These are phyloP conservation scores for Zaprionus inermis DNA, from an alignment of 1,140 invertebrate species.

Conservation along the genomic window DNA sequence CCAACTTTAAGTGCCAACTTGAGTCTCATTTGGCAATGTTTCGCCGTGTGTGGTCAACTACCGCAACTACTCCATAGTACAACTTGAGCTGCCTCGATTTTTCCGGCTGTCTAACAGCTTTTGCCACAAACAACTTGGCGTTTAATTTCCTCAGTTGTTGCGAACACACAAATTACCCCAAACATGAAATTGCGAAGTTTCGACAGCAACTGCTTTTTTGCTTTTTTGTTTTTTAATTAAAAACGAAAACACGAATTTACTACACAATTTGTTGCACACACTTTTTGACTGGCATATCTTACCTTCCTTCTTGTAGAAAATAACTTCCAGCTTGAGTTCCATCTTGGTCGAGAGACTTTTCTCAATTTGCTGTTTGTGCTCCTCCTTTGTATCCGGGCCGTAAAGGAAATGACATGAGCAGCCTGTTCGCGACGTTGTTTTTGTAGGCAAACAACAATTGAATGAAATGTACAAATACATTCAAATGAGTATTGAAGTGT, in stretches of 20 bases:
- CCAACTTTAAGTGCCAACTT: not conserved
- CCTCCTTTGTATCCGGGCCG: constrained; percentile 94
- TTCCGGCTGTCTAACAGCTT: not conserved
- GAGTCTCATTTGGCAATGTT: not conserved
- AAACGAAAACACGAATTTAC: constrained; percentile 53
- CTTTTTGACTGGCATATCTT: constrained; percentile 68
- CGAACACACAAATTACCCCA: constrained; percentile 40
- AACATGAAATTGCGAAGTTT: constrained; percentile 44
- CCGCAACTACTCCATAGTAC: no score
- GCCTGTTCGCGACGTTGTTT: constrained; percentile 77
- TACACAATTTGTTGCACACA: constrained; percentile 43
- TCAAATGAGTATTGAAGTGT: constrained; percentile 80
- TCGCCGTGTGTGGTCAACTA: constrained; percentile 20
- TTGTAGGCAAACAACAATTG: constrained; percentile 64
- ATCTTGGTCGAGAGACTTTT: constrained; percentile 94
- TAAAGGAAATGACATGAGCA: constrained; percentile 98
- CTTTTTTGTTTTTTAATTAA: constrained; percentile 60
- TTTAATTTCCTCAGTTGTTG: constrained; percentile 46
- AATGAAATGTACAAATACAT: constrained; percentile 76
- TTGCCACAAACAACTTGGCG: constrained; percentile 21
- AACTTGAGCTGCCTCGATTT: not conserved
- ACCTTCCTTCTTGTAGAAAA: constrained; percentile 98
- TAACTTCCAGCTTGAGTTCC: constrained; percentile 96
- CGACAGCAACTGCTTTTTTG: constrained; percentile 21
- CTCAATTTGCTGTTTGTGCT: constrained; percentile 95